Conservation (phyloP, 2,113 vertebrate species). For the Clarias batrachus region DNA sequence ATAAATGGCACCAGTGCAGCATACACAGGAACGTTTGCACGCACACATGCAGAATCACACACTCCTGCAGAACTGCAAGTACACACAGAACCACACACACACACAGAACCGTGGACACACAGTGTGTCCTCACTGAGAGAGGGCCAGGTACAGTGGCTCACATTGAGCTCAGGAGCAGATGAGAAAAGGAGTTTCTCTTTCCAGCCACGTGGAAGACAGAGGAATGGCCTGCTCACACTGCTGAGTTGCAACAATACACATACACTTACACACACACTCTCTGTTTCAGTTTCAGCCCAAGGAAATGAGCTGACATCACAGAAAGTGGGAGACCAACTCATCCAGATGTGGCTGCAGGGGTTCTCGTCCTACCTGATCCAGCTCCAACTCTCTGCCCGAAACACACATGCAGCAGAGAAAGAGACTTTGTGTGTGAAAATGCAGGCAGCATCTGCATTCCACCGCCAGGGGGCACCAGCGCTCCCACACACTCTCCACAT, state of each 20-base stretch:
- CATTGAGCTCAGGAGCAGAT: conserved; percentile 61
- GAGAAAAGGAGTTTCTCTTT: conserved; percentile 71
- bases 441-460: conserved; percentile 78
- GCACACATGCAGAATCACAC: conserved; percentile 74
- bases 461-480: conserved; percentile 76
- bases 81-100: conserved; percentile 64
- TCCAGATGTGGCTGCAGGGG: conserved; percentile 81
- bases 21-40: conserved; percentile 78
- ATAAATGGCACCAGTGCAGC: conserved; percentile 77
- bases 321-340: conserved; percentile 71
- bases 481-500: conserved; percentile 85
- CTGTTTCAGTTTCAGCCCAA: conserved; percentile 73
- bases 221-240: conserved; percentile 80
- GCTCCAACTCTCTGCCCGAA: conserved; percentile 65
- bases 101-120: conserved; percentile 9
- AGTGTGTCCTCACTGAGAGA: conserved; percentile 73
- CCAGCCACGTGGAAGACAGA: conserved; percentile 76
- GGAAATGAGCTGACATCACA: conserved; percentile 71
- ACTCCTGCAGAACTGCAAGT: conserved; percentile 52
- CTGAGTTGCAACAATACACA: conserved; percentile 76
- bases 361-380: conserved; percentile 77
- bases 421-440: conserved; percentile 77
- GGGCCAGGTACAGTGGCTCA: conserved; percentile 77
- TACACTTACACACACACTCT: conserved; percentile 57
- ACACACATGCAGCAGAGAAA: conserved; percentile 9